These are phyloP conservation scores for Syngnathus floridae DNA, from an alignment of 2,113 vertebrate species.

Conservation along the genomic window DNA sequence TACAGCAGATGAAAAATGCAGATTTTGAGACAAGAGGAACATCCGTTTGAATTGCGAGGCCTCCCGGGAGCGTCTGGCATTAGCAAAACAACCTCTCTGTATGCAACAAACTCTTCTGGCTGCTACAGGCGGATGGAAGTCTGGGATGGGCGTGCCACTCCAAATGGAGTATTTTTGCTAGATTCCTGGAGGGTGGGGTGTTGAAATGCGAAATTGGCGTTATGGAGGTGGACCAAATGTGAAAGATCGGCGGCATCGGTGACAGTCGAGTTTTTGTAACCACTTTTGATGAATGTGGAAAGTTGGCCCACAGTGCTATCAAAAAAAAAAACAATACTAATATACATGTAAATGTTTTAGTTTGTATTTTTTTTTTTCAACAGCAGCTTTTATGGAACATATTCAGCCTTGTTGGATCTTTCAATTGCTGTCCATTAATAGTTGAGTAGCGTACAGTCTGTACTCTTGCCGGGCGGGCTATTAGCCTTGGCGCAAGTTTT, in stretches of 20 bases:
- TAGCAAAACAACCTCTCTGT: conserved; percentile 17
- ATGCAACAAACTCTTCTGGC: not conserved
- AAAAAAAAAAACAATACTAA: too few relatives aligned
- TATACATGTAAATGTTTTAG: not conserved
- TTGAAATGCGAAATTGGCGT: not conserved
- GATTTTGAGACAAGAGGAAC: conserved; percentile 30
- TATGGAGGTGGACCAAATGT: not conserved
- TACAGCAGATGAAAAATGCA: conserved; percentile 37
- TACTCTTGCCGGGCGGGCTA: not conserved
- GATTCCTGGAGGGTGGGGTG: not conserved
- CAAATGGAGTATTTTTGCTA: not conserved
- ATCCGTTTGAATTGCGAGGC: conserved; percentile 11
- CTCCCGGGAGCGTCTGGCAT: conserved; percentile 4
- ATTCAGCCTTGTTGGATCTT: not conserved
- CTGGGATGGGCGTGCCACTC: not conserved
- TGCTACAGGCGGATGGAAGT: not conserved
- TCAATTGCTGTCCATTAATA: not conserved
- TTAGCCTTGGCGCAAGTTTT: not conserved
- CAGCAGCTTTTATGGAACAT: not conserved
- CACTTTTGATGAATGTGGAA: not conserved
- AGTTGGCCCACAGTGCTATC: not conserved
- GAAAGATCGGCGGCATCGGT: too few relatives aligned
- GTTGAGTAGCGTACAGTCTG: not conserved
- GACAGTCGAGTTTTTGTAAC: not conserved
- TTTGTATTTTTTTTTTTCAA: not conserved